Percentiles rank a stretch among this genome's conserved stretches.
Evolutionary conservation across 2,797 vertebrate genomes (phyloP).

Genomic region (Onychomys arenicola): DNA sequence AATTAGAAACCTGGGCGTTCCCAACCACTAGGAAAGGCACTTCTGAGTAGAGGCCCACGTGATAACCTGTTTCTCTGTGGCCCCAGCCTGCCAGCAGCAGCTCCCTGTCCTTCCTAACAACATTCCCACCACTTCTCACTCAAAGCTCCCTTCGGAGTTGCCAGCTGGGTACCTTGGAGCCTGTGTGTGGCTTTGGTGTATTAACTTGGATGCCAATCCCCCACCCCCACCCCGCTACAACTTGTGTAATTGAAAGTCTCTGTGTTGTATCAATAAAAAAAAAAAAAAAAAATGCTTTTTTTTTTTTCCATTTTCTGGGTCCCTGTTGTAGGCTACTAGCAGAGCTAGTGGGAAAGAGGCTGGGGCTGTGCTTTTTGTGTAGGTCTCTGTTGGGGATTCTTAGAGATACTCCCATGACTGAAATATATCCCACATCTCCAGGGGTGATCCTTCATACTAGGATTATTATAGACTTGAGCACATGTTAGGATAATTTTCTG

Average conservation of each 20-base stretch:
- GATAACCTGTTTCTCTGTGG: neutral
- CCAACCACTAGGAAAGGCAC: neutral
- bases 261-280: neutral
- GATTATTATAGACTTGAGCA: neutral
- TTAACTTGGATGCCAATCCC: neutral
- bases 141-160: neutral
- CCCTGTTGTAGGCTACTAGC: neutral
- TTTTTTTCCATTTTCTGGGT: neutral
- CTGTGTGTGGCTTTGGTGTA: neutral
- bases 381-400: neutral
- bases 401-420: neutral
- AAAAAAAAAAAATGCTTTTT: neutral
- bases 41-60: neutral
- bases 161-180: neutral
- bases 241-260: neutral
- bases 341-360: neutral
- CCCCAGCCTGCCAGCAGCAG: neutral
- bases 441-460: neutral
- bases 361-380: neutral
- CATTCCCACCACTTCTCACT: neutral
- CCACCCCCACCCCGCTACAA: too few relatives aligned
- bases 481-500: neutral
- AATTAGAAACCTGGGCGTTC: neutral
- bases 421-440: neutral
- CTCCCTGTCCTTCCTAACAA: neutral